These are phyloP conservation scores for Tipula lateralis DNA, from an alignment of 2,888 invertebrate genomes.

Conservation along the genomic window DNA sequence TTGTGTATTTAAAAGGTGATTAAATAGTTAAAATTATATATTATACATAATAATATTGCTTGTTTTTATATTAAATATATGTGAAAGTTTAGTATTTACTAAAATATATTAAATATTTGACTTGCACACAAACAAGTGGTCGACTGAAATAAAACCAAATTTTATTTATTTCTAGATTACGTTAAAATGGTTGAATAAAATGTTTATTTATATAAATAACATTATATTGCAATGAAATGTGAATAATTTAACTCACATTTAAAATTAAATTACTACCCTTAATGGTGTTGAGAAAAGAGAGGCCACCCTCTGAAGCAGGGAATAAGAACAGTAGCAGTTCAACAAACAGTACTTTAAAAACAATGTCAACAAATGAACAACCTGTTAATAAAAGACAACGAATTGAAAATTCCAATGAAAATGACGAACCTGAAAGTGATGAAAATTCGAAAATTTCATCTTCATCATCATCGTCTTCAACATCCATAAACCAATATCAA, in stretches of 20 bases:
- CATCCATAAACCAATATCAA: slow-evolving; percentile 26
- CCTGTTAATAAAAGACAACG: slow-evolving; percentile 80
- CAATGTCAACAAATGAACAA: slow-evolving; percentile 65
- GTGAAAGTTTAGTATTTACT: not conserved
- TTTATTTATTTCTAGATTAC: not conserved
- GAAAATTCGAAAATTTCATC: slow-evolving; percentile 31
- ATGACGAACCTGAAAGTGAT: slow-evolving; percentile 32
- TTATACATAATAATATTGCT: not conserved
- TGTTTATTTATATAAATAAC: not conserved
- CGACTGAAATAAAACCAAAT: not conserved
- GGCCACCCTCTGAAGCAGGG: slow-evolving; percentile 37
- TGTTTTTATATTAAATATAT: not conserved
- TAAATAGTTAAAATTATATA: not conserved
- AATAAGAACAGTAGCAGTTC: slow-evolving; percentile 30
- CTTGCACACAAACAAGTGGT: not conserved
- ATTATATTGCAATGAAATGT: not conserved
- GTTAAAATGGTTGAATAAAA: not conserved
- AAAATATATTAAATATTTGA: not conserved
- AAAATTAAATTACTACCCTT: slow-evolving; percentile 31
- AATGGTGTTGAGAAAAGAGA: slow-evolving; percentile 40
- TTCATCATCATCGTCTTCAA: slow-evolving; percentile 37
- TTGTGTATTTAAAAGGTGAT: not conserved
- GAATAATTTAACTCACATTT: not conserved
- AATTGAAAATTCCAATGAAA: slow-evolving; percentile 50
- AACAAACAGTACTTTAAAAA: slow-evolving; percentile 40